Percentiles rank a stretch among this genome's conserved stretches.
Evolutionary conservation across 2,797 vertebrate species (phyloP).

Genomic region (Anguilla megastoma): DNA sequence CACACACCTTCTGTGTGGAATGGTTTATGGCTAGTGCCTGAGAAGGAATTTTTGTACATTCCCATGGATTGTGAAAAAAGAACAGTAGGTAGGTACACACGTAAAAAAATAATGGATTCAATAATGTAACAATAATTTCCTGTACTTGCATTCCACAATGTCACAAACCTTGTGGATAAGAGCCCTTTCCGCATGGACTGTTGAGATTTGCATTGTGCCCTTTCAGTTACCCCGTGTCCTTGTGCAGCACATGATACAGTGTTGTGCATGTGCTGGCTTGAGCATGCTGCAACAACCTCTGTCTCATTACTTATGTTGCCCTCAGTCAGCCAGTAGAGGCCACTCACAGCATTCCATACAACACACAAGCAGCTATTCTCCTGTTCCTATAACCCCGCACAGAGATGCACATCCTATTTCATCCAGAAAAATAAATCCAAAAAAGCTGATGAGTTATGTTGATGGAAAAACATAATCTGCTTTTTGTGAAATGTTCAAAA

Average conservation of each 20-base stretch:
- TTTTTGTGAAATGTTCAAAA: constrained; percentile 50
- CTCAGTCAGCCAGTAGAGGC: constrained; percentile 96
- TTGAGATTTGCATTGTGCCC: neutral
- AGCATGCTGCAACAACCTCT: constrained; percentile 42
- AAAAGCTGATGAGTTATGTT: constrained; percentile 41
- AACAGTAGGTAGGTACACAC: neutral
- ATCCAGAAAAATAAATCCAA: neutral
- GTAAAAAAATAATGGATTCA: neutral
- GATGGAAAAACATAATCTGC: constrained; percentile 55
- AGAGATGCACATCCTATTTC: constrained; percentile 41
- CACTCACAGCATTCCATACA: constrained; percentile 92
- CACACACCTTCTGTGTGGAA: neutral
- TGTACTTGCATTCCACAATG: neutral
- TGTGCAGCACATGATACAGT: neutral
- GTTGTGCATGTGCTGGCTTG: constrained; percentile 14
- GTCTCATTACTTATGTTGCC: constrained; percentile 76
- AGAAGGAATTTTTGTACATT: neutral
- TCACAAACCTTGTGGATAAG: neutral
- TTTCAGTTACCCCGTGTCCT: neutral
- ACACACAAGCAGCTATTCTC: constrained; percentile 53
- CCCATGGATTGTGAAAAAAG: neutral
- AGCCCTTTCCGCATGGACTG: neutral
- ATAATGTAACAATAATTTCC: neutral
- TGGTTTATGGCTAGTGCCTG: neutral
- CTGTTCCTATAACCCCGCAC: constrained; percentile 6